Conservation (phyloP, 2,797 vertebrate species). For the Gymnothorax reevesii region DNA sequence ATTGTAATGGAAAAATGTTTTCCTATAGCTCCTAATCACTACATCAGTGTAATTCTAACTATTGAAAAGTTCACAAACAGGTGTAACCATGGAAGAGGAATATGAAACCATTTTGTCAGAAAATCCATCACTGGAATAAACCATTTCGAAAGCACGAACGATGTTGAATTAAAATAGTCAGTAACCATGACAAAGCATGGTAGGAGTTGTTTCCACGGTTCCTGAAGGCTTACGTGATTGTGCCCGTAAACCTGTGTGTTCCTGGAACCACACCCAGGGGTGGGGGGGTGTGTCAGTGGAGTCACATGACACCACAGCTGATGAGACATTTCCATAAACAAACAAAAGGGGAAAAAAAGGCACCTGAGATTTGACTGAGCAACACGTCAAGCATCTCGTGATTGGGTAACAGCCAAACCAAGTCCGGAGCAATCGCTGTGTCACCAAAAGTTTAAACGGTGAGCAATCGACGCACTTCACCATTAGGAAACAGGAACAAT, state of each 20-base stretch:
- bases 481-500: constrained; percentile 47
- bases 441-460: constrained; percentile 48
- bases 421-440: not conserved
- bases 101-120: not conserved
- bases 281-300: not conserved
- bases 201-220: not conserved
- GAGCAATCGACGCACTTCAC: constrained; percentile 39
- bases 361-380: not conserved
- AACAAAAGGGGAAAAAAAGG: not conserved
- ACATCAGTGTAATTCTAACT: not conserved
- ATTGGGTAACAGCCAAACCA: not conserved
- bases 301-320: not conserved
- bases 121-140: not conserved
- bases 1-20: not conserved
- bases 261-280: not conserved
- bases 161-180: not conserved
- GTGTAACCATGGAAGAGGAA: not conserved
- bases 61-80: not conserved
- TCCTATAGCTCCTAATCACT: not conserved
- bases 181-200: not conserved
- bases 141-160: not conserved
- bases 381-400: not conserved
- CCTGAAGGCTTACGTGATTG: not conserved
- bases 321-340: not conserved
- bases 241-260: not conserved